phyloP scores from a whole-genome alignment of 2,797 vertebrate species.

The Hybognathus amarus region DNA sequence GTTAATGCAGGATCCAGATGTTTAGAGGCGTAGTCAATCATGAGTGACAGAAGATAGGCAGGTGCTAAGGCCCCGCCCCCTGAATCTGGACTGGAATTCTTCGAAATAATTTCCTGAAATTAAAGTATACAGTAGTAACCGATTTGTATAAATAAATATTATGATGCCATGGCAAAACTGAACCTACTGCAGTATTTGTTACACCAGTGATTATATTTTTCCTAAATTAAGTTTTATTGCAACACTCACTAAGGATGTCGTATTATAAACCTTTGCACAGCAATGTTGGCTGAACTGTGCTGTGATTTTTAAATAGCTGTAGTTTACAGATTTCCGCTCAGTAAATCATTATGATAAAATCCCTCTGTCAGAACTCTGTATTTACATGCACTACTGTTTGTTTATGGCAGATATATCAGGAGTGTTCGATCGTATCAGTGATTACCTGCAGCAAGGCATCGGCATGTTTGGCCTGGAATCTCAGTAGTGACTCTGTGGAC shows the following conservation, averaged over 20 bases:
- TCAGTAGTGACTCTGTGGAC: conserved; percentile 82
- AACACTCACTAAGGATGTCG: conserved; percentile 13
- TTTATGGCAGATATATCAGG: conserved; percentile 23
- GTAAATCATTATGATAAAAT: conserved; percentile 27
- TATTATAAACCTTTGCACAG: not conserved
- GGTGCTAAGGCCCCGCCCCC: conserved; percentile 81
- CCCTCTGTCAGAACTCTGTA: conserved; percentile 21
- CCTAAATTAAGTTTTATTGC: conserved; percentile 27
- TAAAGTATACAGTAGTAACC: conserved; percentile 40
- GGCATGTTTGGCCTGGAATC: conserved; percentile 82
- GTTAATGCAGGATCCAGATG: conserved; percentile 87
- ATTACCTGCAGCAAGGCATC: conserved; percentile 82
- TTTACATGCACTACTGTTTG: conserved; percentile 26
- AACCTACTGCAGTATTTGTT: conserved; percentile 18
- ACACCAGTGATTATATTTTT: conserved; percentile 27
- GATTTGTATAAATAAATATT: conserved; percentile 20
- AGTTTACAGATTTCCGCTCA: not conserved
- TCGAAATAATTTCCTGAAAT: conserved; percentile 85
- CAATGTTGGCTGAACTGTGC: not conserved
- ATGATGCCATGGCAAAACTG: conserved; percentile 8
- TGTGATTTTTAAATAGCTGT: conserved; percentile 6
- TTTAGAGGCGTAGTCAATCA: conserved; percentile 89
- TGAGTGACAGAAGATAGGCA: conserved; percentile 89
- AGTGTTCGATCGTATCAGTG: conserved; percentile 8
- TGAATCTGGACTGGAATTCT: conserved; percentile 80